Percentiles rank a stretch among this genome's conserved stretches.
phyloP scores from a whole-genome alignment of 2,888 invertebrate species.

The Aphodius granarius region DNA sequence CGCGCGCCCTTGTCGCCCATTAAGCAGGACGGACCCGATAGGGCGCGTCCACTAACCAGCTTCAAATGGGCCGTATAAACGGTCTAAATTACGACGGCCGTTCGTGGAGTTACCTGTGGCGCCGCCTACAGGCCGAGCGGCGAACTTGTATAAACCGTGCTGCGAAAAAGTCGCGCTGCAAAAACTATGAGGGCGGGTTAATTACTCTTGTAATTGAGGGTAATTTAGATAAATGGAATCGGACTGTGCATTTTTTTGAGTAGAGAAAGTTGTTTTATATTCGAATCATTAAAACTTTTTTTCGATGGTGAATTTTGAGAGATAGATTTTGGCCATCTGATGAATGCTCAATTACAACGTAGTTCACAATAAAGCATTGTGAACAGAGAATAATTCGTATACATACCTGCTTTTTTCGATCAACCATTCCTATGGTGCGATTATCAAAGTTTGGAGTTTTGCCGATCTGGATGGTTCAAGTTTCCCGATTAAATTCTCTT shows the following conservation, averaged over 20 bases:
- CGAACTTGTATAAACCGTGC: neutral
- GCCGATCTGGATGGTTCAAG: too few species aligned
- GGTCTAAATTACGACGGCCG: constrained; percentile 1
- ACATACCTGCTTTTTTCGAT: too few species aligned
- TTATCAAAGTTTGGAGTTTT: too few species aligned
- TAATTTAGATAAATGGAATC: neutral
- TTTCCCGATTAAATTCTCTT: too few species aligned
- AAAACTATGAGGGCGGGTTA: constrained; percentile 1
- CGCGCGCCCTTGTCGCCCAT: constrained; percentile 2
- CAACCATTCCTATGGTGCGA: too few species aligned
- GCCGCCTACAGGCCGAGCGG: neutral
- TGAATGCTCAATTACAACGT: too few species aligned
- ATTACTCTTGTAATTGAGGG: neutral
- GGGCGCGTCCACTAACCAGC: constrained; percentile 10
- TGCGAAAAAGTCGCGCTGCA: neutral
- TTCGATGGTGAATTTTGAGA: too few species aligned
- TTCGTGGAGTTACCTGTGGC: neutral
- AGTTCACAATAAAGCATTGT: too few species aligned
- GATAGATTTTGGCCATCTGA: too few species aligned
- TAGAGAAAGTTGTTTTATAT: neutral
- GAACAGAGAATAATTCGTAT: too few species aligned
- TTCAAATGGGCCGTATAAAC: constrained; percentile 11
- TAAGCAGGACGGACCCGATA: neutral
- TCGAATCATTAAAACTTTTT: neutral
- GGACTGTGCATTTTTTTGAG: neutral